These are phyloP conservation scores for Piscicola geometra DNA, from an alignment of 2,888 invertebrate species.

Conservation along the genomic window DNA sequence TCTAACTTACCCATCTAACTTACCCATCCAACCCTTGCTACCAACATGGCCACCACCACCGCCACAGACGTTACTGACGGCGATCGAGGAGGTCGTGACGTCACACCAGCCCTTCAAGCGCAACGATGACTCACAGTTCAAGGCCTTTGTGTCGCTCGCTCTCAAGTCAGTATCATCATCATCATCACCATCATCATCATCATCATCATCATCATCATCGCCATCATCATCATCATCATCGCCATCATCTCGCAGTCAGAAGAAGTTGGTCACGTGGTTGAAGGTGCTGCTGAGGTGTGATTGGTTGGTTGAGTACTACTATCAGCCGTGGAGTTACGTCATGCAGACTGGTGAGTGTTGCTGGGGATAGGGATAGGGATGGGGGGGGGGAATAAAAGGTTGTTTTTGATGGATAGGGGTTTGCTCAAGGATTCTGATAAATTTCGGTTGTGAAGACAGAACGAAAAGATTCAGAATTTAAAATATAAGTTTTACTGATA, in stretches of 20 bases:
- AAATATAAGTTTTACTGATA: too few relatives aligned
- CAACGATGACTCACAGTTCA: slow-evolving; percentile 92
- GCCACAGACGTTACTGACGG: slow-evolving; percentile 73
- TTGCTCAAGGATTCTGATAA: too few relatives aligned
- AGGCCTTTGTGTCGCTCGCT: slow-evolving; percentile 93
- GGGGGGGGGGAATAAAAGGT: too few relatives aligned
- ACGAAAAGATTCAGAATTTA: too few relatives aligned
- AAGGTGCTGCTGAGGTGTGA: slow-evolving; percentile 81
- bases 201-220: slow-evolving; percentile 18
- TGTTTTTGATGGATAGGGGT: too few relatives aligned
- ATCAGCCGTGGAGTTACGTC: slow-evolving; percentile 80
- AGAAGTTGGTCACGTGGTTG: slow-evolving; percentile 87
- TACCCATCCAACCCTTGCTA: too few relatives aligned
- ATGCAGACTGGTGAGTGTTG: slow-evolving; percentile 70
- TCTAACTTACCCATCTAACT: too few relatives aligned
- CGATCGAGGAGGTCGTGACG: slow-evolving; percentile 83
- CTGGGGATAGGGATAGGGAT: too few relatives aligned
- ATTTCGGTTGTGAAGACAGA: too few relatives aligned
- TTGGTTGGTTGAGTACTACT: slow-evolving; percentile 58
- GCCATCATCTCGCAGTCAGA: slow-evolving; percentile 64
- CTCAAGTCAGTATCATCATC: slow-evolving; percentile 70
- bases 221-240: too few relatives aligned
- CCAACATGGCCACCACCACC: neutral
- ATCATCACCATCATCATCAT: neutral
- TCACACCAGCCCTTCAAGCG: slow-evolving; percentile 87